Percentiles rank a stretch among this genome's conserved stretches.
Conservation (phyloP, 1,140 invertebrate genomes). For the Caerostris darwini region DNA sequence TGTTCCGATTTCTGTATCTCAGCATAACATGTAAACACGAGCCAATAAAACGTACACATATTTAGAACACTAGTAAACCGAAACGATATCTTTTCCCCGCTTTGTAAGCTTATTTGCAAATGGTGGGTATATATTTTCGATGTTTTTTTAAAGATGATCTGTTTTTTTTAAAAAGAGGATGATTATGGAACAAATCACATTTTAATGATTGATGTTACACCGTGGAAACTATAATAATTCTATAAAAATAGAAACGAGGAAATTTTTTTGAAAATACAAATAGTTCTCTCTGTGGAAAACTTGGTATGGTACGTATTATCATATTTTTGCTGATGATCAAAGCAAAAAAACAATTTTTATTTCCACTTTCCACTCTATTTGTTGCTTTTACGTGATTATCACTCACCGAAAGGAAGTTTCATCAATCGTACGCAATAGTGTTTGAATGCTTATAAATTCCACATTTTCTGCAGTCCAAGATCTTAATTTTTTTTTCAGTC, state of each 20-base stretch:
- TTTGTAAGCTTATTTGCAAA: not conserved
- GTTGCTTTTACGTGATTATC: not conserved
- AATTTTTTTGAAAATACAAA: not conserved
- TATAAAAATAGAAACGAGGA: not conserved
- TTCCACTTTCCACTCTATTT: not conserved
- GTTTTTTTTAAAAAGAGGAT: not conserved
- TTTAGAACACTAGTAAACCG: not conserved
- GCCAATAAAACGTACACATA: not conserved
- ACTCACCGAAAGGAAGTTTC: not conserved
- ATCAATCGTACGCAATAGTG: not conserved
- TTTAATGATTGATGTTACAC: constrained; percentile 8
- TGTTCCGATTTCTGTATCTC: not conserved
- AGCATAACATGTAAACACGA: not conserved
- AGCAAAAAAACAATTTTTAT: not conserved
- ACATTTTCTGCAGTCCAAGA: not conserved
- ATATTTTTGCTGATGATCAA: not conserved
- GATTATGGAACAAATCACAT: not conserved
- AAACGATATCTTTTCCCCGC: not conserved
- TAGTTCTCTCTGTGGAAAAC: not conserved
- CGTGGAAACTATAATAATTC: not conserved
- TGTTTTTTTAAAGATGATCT: not conserved
- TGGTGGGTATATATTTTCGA: not conserved
- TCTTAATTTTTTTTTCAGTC: not conserved
- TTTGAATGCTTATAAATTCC: not conserved
- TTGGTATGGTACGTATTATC: not conserved